A percentile compares a stretch with the other conserved stretches of the same genome.
Conservation (phyloP, 2,888 invertebrate species). For the Clusia tigrina region DNA sequence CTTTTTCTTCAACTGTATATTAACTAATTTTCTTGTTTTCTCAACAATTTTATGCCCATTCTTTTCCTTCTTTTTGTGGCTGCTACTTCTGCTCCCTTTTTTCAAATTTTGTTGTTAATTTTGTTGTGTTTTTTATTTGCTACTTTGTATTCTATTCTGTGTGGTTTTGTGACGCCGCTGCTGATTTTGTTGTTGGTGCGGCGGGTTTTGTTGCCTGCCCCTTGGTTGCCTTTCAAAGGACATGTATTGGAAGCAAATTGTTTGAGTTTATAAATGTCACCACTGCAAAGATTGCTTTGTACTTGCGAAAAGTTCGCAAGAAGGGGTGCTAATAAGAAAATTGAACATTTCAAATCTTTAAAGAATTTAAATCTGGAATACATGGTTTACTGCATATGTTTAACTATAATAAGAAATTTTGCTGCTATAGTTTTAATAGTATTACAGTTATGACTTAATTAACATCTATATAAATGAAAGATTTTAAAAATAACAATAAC, state of each 20-base stretch:
- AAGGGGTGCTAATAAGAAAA: too few relatives aligned
- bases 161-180: conserved; percentile 2
- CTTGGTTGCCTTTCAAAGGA: conserved; percentile 9
- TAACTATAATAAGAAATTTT: too few relatives aligned
- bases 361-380: too few relatives aligned
- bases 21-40: conserved; percentile 28
- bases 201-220: not conserved
- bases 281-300: not conserved
- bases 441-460: too few relatives aligned
- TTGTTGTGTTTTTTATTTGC: not conserved
- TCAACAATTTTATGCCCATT: conserved; percentile 27
- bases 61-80: conserved; percentile 1
- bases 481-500: too few relatives aligned
- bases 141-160: not conserved
- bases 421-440: too few relatives aligned
- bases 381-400: too few relatives aligned
- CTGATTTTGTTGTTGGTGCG: not conserved
- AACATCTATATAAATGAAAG: too few relatives aligned
- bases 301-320: too few relatives aligned
- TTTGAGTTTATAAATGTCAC: conserved; percentile 2
- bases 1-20: conserved; percentile 25
- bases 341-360: too few relatives aligned
- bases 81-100: not conserved
- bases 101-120: not conserved
- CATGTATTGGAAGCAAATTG: conserved; percentile 3